Evolutionary conservation across 2,797 vertebrate genomes (phyloP).

Genomic region (Natrix natrix): DNA sequence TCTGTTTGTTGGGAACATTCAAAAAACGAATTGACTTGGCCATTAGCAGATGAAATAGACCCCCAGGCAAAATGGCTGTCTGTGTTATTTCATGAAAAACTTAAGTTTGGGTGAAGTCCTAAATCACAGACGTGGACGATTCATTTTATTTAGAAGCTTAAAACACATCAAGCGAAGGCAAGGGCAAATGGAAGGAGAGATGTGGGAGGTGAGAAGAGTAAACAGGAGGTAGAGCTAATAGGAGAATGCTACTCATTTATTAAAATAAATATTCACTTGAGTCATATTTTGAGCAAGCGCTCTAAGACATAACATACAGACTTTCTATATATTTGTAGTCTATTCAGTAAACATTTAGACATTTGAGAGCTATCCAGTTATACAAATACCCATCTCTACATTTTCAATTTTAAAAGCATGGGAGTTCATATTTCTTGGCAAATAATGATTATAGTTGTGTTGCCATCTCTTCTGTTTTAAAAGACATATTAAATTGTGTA

Average conservation of each 20-base stretch:
- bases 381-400: neutral
- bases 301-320: neutral
- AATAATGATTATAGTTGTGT: neutral
- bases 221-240: neutral
- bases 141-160: neutral
- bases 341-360: neutral
- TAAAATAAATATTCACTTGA: neutral
- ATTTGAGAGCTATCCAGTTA: neutral
- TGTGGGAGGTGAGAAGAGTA: neutral
- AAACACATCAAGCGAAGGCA: neutral
- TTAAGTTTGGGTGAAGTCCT: neutral
- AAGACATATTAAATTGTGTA: neutral
- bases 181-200: neutral
- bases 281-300: neutral
- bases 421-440: neutral
- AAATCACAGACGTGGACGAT: neutral
- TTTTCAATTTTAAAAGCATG: neutral
- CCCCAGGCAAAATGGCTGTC: neutral
- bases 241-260: neutral
- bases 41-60: neutral
- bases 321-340: neutral
- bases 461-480: neutral
- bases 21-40: neutral
- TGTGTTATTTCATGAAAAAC: neutral
- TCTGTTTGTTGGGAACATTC: neutral